phyloP scores from a whole-genome alignment of 2,113 vertebrate species.

The Hippolais icterina region DNA sequence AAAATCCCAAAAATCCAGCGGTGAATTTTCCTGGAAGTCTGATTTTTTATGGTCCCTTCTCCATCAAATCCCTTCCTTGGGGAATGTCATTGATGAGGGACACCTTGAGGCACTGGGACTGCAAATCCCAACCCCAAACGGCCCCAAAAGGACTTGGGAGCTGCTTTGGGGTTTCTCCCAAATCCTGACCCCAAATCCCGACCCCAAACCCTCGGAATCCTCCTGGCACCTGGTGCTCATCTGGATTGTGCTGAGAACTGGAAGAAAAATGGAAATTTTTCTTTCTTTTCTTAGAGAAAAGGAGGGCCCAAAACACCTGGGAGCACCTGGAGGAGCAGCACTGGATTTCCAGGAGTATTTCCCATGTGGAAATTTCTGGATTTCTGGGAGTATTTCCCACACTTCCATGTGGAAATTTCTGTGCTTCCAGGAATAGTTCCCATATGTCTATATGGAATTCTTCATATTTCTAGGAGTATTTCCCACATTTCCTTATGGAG shows the following conservation, averaged over 20 bases:
- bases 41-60: accelerated
- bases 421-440: neutral
- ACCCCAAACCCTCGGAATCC: accelerated
- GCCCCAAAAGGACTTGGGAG: neutral
- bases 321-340: neutral
- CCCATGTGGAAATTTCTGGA: no score
- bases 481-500: neutral
- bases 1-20: neutral
- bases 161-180: neutral
- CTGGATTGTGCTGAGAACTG: neutral
- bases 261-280: neutral
- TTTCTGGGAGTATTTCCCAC: neutral
- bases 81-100: accelerated
- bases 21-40: accelerated
- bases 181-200: neutral
- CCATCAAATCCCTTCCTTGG: accelerated
- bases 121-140: neutral
- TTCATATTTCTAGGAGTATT: neutral
- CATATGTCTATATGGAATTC: neutral
- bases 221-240: accelerated
- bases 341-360: neutral
- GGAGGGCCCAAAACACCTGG: neutral
- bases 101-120: accelerated
- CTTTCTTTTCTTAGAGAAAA: neutral
- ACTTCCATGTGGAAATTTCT: neutral